phyloP scores from a whole-genome alignment of 1,140 invertebrate species.

The Tetramorium alpestre region DNA sequence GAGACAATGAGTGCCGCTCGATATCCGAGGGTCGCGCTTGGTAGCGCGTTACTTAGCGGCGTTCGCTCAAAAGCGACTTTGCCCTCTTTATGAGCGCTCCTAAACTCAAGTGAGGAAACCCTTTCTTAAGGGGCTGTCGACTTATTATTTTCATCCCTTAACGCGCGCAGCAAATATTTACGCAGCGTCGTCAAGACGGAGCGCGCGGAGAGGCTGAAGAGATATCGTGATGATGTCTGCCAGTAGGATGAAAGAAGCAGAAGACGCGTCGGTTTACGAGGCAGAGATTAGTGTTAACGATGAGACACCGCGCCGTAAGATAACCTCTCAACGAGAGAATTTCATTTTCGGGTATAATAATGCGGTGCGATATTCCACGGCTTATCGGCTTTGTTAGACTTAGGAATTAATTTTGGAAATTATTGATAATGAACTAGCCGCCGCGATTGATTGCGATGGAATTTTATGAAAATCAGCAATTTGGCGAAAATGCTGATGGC shows the following conservation, averaged over 20 bases:
- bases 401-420: slow-evolving; percentile 54
- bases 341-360: slow-evolving; percentile 54
- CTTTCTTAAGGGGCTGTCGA: slow-evolving; percentile 54
- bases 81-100: slow-evolving; percentile 41
- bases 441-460: slow-evolving; percentile 30
- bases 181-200: slow-evolving; percentile 51
- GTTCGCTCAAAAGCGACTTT: slow-evolving; percentile 33
- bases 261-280: slow-evolving; percentile 32
- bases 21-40: slow-evolving; percentile 48
- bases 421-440: slow-evolving; percentile 48
- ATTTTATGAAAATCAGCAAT: slow-evolving; percentile 56
- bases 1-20: slow-evolving; percentile 69
- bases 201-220: background rate
- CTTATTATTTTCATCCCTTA: slow-evolving; percentile 79
- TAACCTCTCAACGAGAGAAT: slow-evolving; percentile 33
- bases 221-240: slow-evolving; percentile 50
- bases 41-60: slow-evolving; percentile 40
- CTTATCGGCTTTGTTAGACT: slow-evolving; percentile 44
- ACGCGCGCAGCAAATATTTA: slow-evolving; percentile 76
- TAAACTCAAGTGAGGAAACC: slow-evolving; percentile 61
- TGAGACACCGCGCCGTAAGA: slow-evolving; percentile 32
- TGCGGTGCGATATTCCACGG: slow-evolving; percentile 22
- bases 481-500: background rate
- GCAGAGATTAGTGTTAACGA: slow-evolving; percentile 50
- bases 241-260: slow-evolving; percentile 1